phyloP scores from a whole-genome alignment of 1,140 invertebrate genomes.

The Bradynema listronoti region DNA sequence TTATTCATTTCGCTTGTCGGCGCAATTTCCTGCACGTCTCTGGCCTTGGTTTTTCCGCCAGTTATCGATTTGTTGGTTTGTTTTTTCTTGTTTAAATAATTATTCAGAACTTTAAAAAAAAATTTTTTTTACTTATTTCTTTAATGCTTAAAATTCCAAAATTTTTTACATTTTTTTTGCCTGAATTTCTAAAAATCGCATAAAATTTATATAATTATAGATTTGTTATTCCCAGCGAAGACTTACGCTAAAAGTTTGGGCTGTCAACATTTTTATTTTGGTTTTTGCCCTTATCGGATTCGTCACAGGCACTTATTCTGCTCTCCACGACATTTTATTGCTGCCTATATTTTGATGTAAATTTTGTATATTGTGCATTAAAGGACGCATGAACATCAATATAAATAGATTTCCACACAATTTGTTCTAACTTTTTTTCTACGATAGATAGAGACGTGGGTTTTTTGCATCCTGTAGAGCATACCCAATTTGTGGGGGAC shows the following conservation, averaged over 20 bases:
- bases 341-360: neutral
- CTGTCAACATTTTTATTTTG: slow-evolving; percentile 26
- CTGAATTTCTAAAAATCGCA: too few species aligned
- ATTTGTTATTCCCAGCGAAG: slow-evolving; percentile 39
- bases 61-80: too few species aligned
- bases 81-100: too few species aligned
- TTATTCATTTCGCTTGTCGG: slow-evolving; percentile 55
- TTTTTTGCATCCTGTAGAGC: too few species aligned
- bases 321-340: slow-evolving; percentile 32
- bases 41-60: slow-evolving; percentile 54
- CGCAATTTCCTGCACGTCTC: slow-evolving; percentile 43
- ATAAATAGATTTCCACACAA: too few species aligned
- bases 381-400: too few species aligned
- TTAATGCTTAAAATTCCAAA: slow-evolving; percentile 23
- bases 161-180: slow-evolving; percentile 35
- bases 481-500: too few species aligned
- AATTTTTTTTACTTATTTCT: slow-evolving; percentile 36
- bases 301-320: slow-evolving; percentile 41
- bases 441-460: too few species aligned
- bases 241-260: slow-evolving; percentile 26
- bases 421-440: too few species aligned
- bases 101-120: neutral
- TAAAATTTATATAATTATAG: too few species aligned
- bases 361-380: neutral
- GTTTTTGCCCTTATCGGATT: slow-evolving; percentile 43